These are phyloP conservation scores for Phengaris arion DNA, from an alignment of 2,888 invertebrate genomes.

Conservation along the genomic window DNA sequence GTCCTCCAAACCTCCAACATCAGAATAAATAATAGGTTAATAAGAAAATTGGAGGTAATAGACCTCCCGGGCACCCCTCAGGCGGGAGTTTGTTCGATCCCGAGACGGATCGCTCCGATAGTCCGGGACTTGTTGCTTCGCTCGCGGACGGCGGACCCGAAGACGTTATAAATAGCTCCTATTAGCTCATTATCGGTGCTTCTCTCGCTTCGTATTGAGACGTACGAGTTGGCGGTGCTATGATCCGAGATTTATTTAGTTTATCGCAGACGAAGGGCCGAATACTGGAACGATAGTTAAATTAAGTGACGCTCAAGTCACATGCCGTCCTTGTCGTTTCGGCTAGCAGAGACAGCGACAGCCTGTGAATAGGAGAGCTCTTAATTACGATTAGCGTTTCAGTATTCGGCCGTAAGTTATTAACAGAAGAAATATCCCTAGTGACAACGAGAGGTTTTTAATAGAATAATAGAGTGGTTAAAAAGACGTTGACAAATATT, in stretches of 20 bases:
- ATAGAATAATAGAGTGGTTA: too few species aligned
- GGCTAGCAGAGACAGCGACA: too few species aligned
- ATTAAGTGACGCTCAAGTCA: too few species aligned
- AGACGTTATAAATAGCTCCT: slow-evolving; percentile 27
- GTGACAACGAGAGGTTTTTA: too few species aligned
- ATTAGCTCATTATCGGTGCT: slow-evolving; percentile 27
- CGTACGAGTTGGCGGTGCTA: background rate
- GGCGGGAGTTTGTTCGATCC: background rate
- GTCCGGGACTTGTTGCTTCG: slow-evolving; percentile 64
- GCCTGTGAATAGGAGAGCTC: too few species aligned
- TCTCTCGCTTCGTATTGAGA: slow-evolving; percentile 2
- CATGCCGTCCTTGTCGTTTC: too few species aligned
- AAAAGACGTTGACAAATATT: too few species aligned
- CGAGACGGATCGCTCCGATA: slow-evolving; percentile 16
- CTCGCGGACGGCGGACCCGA: slow-evolving; percentile 32
- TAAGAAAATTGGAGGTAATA: slow-evolving; percentile 46
- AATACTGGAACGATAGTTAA: too few species aligned
- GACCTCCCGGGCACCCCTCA: slow-evolving; percentile 1
- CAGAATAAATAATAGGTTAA: slow-evolving; percentile 43
- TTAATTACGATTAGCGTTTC: too few species aligned
- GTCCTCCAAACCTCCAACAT: slow-evolving; percentile 31
- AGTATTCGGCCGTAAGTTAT: too few species aligned
- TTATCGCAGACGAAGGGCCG: too few species aligned
- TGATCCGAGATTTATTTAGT: background rate
- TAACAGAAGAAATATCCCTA: too few species aligned